Conservation (phyloP, 2,113 vertebrate species). For the Tiliqua scincoides region DNA sequence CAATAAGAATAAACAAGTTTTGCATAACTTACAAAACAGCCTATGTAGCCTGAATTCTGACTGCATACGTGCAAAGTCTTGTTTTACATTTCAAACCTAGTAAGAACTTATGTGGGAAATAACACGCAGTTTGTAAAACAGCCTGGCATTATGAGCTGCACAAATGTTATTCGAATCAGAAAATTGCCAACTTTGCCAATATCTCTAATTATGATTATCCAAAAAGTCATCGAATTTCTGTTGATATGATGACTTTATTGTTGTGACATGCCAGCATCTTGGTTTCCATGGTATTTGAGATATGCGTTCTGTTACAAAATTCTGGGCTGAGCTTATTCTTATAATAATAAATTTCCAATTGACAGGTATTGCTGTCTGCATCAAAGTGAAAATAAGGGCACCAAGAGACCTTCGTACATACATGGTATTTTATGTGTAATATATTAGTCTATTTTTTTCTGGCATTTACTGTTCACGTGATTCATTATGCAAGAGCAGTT, state of each 20-base stretch:
- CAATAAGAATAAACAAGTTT: background rate
- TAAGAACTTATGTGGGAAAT: background rate
- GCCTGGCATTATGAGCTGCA: background rate
- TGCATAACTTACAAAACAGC: background rate
- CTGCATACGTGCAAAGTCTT: background rate
- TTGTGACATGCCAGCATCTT: background rate
- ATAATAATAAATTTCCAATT: background rate
- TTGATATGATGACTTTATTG: background rate
- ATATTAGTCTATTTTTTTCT: too few relatives aligned
- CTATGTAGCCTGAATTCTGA: background rate
- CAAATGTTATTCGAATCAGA: background rate
- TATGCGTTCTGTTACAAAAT: background rate
- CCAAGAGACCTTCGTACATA: background rate
- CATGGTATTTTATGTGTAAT: too few relatives aligned
- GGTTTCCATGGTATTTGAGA: background rate
- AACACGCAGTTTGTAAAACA: background rate
- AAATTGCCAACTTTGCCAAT: background rate
- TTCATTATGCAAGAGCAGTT: background rate
- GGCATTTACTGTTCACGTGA: background rate
- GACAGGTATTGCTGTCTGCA: background rate
- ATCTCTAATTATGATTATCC: background rate
- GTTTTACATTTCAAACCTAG: background rate
- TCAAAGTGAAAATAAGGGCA: background rate
- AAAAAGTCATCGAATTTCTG: background rate
- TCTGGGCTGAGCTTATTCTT: background rate